Evolutionary conservation across 2,797 vertebrate species (phyloP).

Genomic region (Paguma larvata): DNA sequence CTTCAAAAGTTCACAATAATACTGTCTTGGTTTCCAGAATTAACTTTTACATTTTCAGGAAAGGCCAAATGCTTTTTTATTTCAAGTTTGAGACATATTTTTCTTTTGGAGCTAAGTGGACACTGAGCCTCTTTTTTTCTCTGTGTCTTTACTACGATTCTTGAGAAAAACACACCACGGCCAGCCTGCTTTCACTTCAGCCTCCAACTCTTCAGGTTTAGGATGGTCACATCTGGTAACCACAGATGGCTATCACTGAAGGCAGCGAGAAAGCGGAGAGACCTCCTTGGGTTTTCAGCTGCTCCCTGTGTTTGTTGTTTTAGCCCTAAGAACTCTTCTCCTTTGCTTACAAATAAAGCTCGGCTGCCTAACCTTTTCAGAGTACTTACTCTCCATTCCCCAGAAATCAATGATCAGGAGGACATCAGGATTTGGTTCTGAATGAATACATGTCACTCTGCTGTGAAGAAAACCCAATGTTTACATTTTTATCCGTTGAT

Average conservation of each 20-base stretch:
- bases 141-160: not conserved
- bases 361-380: not conserved
- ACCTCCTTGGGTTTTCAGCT: constrained; percentile 18
- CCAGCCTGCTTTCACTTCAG: not conserved
- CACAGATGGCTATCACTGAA: constrained; percentile 23
- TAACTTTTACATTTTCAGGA: not conserved
- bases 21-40: not conserved
- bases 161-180: not conserved
- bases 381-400: constrained; percentile 2
- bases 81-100: not conserved
- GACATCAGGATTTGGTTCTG: constrained; percentile 67
- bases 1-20: not conserved
- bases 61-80: not conserved
- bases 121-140: not conserved
- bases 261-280: not conserved
- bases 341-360: not conserved
- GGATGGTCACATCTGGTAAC: not conserved
- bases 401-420: constrained; percentile 61
- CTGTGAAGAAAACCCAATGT: constrained; percentile 83
- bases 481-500: constrained; percentile 89
- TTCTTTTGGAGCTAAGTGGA: not conserved
- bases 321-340: not conserved
- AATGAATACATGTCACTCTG: constrained; percentile 76
- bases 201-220: not conserved
- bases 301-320: not conserved